A percentile compares a stretch with the other conserved stretches of the same genome.
Conservation (phyloP, 1,140 invertebrate genomes). For the Aphelenchoides avenae region DNA sequence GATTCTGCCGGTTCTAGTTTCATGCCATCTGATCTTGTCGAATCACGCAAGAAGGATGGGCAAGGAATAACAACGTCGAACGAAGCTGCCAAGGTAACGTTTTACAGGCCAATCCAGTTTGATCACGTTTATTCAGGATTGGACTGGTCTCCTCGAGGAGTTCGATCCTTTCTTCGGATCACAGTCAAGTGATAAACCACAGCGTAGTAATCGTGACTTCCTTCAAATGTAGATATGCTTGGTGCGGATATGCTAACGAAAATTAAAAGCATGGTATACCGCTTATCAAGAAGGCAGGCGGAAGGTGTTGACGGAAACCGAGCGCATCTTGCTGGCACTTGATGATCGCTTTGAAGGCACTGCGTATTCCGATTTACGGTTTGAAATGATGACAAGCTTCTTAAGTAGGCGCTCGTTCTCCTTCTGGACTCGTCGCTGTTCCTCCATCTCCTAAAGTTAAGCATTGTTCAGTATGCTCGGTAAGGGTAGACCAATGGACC, state of each 20-base stretch:
- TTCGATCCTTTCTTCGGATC: too few species aligned
- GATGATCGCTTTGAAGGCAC: background rate
- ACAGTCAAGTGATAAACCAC: conserved; percentile 6
- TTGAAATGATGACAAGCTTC: conserved; percentile 15
- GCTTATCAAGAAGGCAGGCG: conserved; percentile 5
- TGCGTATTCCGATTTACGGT: conserved; percentile 19
- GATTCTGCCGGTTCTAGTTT: too few species aligned
- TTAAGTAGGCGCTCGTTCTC: conserved; percentile 15
- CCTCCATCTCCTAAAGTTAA: conserved; percentile 2
- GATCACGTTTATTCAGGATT: background rate
- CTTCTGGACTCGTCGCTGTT: conserved; percentile 18
- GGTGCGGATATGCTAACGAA: background rate
- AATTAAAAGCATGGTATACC: background rate
- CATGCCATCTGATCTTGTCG: too few species aligned
- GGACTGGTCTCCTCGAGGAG: conserved; percentile 1
- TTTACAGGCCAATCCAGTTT: background rate
- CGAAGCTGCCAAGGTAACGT: background rate
- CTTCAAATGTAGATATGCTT: background rate
- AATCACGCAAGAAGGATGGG: too few species aligned
- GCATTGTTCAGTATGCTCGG: background rate
- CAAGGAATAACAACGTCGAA: too few species aligned
- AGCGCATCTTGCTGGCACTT: conserved; percentile 7
- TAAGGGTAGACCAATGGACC: background rate
- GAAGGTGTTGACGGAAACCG: conserved; percentile 9
- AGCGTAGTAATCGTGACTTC: background rate